These are phyloP conservation scores for Camarhynchus parvulus DNA, from an alignment of 2,113 vertebrate species.

Conservation along the genomic window DNA sequence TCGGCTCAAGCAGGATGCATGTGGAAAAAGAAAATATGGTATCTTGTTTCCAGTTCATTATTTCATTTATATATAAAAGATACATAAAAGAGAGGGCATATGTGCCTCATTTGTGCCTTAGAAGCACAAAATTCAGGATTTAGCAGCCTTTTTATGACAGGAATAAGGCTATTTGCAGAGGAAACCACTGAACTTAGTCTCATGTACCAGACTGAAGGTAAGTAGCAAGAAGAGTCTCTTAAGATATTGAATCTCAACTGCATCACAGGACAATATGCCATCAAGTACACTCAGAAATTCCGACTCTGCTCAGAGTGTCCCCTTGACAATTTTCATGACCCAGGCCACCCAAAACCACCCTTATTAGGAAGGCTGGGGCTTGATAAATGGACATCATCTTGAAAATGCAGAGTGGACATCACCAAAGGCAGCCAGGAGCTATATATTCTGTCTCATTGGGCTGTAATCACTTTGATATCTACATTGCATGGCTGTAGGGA, in stretches of 20 bases:
- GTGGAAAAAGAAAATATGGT: not conserved
- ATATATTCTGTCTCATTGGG: not conserved
- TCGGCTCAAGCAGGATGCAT: not conserved
- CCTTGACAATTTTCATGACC: not conserved
- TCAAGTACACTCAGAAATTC: not conserved
- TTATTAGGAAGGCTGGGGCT: not conserved
- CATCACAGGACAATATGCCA: not conserved
- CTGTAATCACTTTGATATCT: not conserved
- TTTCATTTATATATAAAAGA: not conserved
- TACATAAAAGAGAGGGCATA: rapidly evolving
- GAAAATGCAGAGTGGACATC: not conserved
- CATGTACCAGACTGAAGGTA: not conserved
- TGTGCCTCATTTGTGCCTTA: not conserved
- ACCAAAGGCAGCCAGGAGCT: not conserved
- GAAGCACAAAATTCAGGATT: not conserved
- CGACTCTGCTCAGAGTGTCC: not conserved
- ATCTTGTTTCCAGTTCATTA: not conserved
- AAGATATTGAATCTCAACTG: not conserved
- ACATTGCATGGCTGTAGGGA: not conserved
- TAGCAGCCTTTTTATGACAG: not conserved
- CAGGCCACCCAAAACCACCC: not conserved
- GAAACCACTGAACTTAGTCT: not conserved
- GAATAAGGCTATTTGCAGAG: not conserved
- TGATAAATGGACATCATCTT: not conserved
- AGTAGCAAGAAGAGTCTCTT: not conserved